These are phyloP conservation scores for Aphelocoma californica DNA, from an alignment of 2,797 vertebrate species.

Conservation along the genomic window DNA sequence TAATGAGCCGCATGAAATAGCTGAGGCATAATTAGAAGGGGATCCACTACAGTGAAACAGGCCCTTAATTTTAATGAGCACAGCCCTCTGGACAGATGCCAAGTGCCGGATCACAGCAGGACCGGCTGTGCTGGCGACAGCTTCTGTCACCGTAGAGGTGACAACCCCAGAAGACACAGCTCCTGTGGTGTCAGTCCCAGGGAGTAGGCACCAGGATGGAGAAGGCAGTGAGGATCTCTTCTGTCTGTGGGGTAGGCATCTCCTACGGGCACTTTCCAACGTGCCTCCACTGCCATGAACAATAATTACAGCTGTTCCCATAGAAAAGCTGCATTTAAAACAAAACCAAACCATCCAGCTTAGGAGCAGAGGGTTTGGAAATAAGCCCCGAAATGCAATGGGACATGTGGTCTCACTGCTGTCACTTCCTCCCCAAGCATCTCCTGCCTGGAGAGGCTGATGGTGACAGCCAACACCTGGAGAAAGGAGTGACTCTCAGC, in stretches of 20 bases:
- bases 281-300: rapidly evolving
- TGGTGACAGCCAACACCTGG: not conserved
- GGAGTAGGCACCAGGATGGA: not conserved
- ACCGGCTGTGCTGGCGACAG: rapidly evolving
- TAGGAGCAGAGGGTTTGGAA: not conserved
- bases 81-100: not conserved
- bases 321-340: not conserved
- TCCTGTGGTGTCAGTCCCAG: not conserved
- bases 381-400: not conserved
- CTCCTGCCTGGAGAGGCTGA: not conserved
- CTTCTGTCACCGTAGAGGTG: not conserved
- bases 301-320: not conserved
- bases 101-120: not conserved
- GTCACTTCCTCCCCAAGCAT: not conserved
- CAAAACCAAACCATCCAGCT: not conserved
- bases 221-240: not conserved
- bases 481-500: not conserved
- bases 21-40: constrained; percentile 22
- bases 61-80: constrained; percentile 28
- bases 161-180: not conserved
- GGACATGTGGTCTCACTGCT: not conserved
- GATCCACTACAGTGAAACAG: not conserved
- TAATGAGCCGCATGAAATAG: constrained; percentile 30
- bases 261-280: not conserved
- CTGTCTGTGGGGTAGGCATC: not conserved